These are phyloP conservation scores for Lepus timidus DNA, from an alignment of 2,113 vertebrate genomes.

Conservation along the genomic window DNA sequence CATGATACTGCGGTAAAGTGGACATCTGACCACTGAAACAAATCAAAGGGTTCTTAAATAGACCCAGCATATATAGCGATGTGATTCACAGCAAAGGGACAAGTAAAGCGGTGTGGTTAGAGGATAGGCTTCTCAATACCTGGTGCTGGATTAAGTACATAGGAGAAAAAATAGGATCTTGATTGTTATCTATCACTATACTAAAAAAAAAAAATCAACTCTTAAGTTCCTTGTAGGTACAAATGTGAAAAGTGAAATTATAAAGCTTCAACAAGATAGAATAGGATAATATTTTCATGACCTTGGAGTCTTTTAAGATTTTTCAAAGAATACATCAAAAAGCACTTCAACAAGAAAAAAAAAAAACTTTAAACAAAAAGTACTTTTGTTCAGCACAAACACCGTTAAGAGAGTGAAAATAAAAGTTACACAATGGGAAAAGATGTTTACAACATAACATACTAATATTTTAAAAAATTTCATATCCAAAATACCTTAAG, in stretches of 20 bases:
- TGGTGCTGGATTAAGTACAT: neutral
- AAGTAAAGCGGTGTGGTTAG: neutral
- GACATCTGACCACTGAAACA: neutral
- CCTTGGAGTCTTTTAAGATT: neutral
- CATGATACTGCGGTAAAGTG: neutral
- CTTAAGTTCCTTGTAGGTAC: neutral
- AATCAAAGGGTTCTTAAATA: neutral
- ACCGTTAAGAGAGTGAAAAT: neutral
- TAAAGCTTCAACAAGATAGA: neutral
- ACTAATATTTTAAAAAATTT: neutral
- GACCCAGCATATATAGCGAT: neutral
- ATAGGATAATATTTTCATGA: neutral
- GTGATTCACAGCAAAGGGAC: neutral
- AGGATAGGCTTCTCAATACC: neutral
- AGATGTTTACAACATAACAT: neutral
- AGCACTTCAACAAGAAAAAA: neutral
- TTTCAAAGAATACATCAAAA: neutral
- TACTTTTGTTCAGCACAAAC: neutral
- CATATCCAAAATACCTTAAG: neutral
- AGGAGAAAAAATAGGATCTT: neutral
- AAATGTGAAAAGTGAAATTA: conserved; percentile 6
- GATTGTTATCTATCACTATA: neutral
- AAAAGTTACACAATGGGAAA: neutral
- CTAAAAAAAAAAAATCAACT: neutral
- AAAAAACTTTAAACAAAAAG: neutral